Percentiles rank a stretch among this genome's conserved stretches.
Evolutionary conservation across 92 coral and sea anemone species (phyloP).

Genomic region (Hydrozoanthus gracilis): DNA sequence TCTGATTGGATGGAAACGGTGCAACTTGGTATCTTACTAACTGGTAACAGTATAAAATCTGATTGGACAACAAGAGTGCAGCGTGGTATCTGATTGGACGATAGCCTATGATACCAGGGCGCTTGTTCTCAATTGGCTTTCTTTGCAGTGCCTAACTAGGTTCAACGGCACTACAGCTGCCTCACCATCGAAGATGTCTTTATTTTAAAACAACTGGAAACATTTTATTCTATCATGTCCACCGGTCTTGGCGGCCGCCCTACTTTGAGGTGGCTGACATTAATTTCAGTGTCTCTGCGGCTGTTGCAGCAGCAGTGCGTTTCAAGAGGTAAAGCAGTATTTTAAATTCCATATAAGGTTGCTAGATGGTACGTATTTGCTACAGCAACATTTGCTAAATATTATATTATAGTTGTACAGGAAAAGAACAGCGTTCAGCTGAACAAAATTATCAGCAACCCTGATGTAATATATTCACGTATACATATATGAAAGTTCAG

Average conservation of each 20-base stretch:
- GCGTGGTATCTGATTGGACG: background rate
- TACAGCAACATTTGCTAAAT: conserved; percentile 28
- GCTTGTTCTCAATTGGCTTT: too few relatives aligned
- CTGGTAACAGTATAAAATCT: background rate
- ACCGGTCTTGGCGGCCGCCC: background rate
- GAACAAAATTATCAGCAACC: background rate
- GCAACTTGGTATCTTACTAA: background rate
- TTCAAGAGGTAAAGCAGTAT: background rate
- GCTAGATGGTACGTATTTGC: background rate
- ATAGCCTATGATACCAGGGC: too few relatives aligned
- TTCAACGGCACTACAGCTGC: too few relatives aligned
- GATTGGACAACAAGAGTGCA: background rate
- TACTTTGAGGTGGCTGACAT: background rate
- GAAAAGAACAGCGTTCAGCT: background rate
- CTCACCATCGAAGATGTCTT: too few relatives aligned
- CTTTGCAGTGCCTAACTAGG: too few relatives aligned
- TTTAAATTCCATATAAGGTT: background rate
- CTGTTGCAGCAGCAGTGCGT: background rate
- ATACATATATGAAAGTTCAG: conserved; percentile 3
- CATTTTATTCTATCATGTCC: too few relatives aligned
- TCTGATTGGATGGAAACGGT: background rate
- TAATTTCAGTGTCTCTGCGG: background rate
- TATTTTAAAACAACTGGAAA: too few relatives aligned
- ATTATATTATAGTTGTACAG: conserved; percentile 45
- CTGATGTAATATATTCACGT: conserved; percentile 16